phyloP scores from a whole-genome alignment of 2,888 invertebrate species.

The Troides helena region DNA sequence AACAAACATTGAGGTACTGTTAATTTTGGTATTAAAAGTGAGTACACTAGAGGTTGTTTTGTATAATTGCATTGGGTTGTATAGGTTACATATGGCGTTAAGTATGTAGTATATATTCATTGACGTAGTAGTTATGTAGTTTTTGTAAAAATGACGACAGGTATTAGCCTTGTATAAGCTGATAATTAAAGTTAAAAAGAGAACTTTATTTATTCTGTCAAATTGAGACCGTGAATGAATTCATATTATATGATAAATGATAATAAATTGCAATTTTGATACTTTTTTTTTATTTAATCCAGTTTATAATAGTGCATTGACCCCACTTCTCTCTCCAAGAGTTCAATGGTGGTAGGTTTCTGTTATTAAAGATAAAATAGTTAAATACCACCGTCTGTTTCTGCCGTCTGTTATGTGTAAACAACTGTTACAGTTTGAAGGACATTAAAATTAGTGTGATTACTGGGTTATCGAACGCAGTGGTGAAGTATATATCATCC shows the following conservation, averaged over 20 bases:
- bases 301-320: not conserved
- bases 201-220: conserved; percentile 71
- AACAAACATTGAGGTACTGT: conserved; percentile 69
- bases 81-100: conserved; percentile 59
- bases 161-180: conserved; percentile 52
- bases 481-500: no score
- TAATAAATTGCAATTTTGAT: conserved; percentile 66
- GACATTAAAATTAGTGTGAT: no score
- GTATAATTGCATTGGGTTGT: conserved; percentile 78
- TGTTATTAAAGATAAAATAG: no score
- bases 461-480: no score
- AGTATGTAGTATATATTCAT: conserved; percentile 52
- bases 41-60: conserved; percentile 75
- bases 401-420: no score
- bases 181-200: conserved; percentile 52
- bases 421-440: no score
- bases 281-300: conserved; percentile 30
- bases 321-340: no score
- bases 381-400: no score
- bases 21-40: conserved; percentile 60
- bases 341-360: no score
- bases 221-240: conserved; percentile 53
- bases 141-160: conserved; percentile 63
- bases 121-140: conserved; percentile 48
- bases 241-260: conserved; percentile 54